phyloP scores from a whole-genome alignment of 1,140 invertebrate species.

The Theocolax elegans region DNA sequence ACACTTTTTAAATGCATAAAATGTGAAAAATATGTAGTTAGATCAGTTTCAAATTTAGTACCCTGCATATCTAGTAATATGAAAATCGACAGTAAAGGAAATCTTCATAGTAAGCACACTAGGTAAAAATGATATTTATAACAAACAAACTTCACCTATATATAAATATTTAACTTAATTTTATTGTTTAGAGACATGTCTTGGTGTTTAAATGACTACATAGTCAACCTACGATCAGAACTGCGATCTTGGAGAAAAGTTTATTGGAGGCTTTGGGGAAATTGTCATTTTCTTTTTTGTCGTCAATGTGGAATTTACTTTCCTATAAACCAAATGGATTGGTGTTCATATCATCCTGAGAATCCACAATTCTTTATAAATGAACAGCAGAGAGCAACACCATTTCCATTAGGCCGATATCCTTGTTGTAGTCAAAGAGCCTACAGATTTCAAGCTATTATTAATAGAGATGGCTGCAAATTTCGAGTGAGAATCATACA shows the following conservation, averaged over 20 bases:
- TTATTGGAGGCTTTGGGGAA: conserved; percentile 93
- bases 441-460: conserved; percentile 79
- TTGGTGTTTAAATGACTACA: conserved; percentile 88
- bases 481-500: conserved; percentile 53
- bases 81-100: conserved; percentile 76
- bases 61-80: conserved; percentile 77
- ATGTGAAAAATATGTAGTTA: conserved; percentile 72
- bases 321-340: conserved; percentile 79
- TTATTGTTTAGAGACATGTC: conserved; percentile 72
- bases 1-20: conserved; percentile 78
- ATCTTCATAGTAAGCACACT: conserved; percentile 75
- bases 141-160: not conserved
- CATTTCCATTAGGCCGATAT: conserved; percentile 78
- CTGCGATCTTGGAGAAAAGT: conserved; percentile 88
- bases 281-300: conserved; percentile 85
- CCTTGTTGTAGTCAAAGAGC: conserved; percentile 88
- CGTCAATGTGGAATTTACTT: conserved; percentile 80
- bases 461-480: conserved; percentile 63
- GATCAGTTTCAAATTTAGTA: conserved; percentile 74
- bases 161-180: conserved; percentile 15
- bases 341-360: conserved; percentile 84
- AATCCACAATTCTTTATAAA: conserved; percentile 80
- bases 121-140: conserved; percentile 66
- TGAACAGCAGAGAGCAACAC: conserved; percentile 71
- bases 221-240: conserved; percentile 79